Evolutionary conservation across 2,797 vertebrate genomes (phyloP), one percentile per base, ranked within the genome.

Genomic region (Dryobates pubescens): DNA sequence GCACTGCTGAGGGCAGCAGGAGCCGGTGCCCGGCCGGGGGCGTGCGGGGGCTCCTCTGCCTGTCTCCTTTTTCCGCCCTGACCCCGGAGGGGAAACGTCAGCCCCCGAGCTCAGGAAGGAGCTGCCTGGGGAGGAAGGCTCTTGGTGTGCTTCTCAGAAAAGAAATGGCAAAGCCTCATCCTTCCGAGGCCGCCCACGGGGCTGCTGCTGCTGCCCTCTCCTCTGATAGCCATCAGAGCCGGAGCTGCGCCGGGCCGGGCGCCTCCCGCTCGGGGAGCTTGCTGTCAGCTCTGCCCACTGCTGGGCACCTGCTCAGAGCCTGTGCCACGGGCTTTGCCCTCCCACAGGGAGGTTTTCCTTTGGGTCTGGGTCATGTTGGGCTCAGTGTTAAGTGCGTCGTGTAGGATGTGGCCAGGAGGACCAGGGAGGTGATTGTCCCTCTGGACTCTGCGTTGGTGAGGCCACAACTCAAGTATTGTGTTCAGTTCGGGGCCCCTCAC

Each of bases 131-230:
- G 63, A 85, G 93, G 59, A 80, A 24, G 29, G 27, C 8, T 10
- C 56, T 59, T 0, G 6, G 20, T 26, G 32, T n/a, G 30, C 23
- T 93, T 94, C 94, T 93, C 27, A 85, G 95, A 95, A 96, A 45
- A 94, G 91, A 47, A 78, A 71, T 91, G 17, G 43, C 10, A 14
- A 88, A 92, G 85, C 89, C 88, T 89, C 91, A 92, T 94, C 86
- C 95, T 96, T 77, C 91, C 47, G 53, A 82, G 87, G 90, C 82
- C 54, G 15, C 86, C 85, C 82, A 68, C 74, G 2, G 59, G 8
- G 76, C 72, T 1, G 24, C 61, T 32, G 77, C n/a, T 26, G 77
- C n/a, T 26, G 4, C 82, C 57, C 1, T 4, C 2, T 14, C 6
- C 3, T 9, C 72, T 1, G 85, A 73, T 57, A 73, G n/a, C 0